Evolutionary conservation across 2,113 vertebrate genomes (phyloP).

Genomic region (Callipepla squamata): DNA sequence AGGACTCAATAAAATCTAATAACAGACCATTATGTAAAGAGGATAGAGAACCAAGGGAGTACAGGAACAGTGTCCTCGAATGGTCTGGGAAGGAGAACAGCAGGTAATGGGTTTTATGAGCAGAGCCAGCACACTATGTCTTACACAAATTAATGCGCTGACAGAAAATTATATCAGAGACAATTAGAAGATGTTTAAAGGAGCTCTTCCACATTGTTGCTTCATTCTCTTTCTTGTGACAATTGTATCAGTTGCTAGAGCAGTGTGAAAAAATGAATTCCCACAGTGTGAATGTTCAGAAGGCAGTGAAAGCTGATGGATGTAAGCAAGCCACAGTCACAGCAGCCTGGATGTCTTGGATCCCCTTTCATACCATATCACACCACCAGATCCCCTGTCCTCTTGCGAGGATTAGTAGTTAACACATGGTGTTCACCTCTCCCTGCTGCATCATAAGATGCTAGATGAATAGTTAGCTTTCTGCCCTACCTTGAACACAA

Average conservation of each 20-base stretch:
- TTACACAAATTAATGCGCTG: conserved; percentile 59
- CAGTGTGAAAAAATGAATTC: conserved; percentile 55
- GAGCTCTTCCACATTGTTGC: conserved; percentile 49
- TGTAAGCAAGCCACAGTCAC: background rate
- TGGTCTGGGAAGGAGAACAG: background rate
- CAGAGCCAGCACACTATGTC: conserved; percentile 9
- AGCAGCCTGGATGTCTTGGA: background rate
- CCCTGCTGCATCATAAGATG: background rate
- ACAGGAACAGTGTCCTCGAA: background rate
- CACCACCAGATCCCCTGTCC: background rate
- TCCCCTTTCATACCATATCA: background rate
- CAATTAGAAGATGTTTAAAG: conserved; percentile 74
- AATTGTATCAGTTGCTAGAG: conserved; percentile 65
- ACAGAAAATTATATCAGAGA: conserved; percentile 59
- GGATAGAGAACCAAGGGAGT: background rate
- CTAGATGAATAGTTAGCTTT: background rate
- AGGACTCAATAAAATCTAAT: conserved; percentile 1
- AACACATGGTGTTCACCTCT: background rate
- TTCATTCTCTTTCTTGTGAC: conserved; percentile 50
- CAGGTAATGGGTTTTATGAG: conserved; percentile 33
- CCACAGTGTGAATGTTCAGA: background rate
- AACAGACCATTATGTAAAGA: background rate
- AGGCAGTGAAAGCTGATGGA: background rate
- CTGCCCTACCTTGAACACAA: background rate
- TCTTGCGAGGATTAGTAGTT: background rate